Percentiles rank a stretch among this genome's conserved stretches.
Evolutionary conservation across 2,113 vertebrate genomes (phyloP).

Genomic region (Gymnorhina tibicen): DNA sequence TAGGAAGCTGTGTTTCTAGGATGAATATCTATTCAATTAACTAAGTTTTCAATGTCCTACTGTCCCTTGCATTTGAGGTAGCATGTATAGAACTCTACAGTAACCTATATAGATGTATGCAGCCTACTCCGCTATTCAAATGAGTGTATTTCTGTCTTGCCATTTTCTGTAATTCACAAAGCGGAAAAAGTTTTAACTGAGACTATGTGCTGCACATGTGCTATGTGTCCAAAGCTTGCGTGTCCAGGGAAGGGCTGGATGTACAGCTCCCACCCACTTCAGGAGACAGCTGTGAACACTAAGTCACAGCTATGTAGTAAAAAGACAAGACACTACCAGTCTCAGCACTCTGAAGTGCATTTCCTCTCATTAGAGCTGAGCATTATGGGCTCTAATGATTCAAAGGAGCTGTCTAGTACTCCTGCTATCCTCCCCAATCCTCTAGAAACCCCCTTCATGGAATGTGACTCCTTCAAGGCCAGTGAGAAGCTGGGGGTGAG

Average conservation of each 20-base stretch:
- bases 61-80: background rate
- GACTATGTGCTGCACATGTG: fast-evolving
- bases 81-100: background rate
- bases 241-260: background rate
- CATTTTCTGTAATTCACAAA: background rate
- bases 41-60: background rate
- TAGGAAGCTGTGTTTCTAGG: background rate
- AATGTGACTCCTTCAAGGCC: background rate
- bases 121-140: background rate
- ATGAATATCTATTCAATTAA: background rate
- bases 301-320: background rate
- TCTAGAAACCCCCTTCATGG: background rate
- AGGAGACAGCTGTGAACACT: background rate
- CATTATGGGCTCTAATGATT: background rate
- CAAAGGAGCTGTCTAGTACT: background rate
- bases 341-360: background rate
- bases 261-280: background rate
- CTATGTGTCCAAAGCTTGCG: background rate
- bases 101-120: background rate
- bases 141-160: background rate
- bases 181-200: background rate
- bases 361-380: background rate
- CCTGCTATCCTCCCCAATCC: background rate
- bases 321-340: background rate
- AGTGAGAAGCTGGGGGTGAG: background rate